Evolutionary conservation across 1,140 invertebrate species (phyloP), one percentile per base, ranked within the genome.

Genomic region (Drosophila prosaltans): DNA sequence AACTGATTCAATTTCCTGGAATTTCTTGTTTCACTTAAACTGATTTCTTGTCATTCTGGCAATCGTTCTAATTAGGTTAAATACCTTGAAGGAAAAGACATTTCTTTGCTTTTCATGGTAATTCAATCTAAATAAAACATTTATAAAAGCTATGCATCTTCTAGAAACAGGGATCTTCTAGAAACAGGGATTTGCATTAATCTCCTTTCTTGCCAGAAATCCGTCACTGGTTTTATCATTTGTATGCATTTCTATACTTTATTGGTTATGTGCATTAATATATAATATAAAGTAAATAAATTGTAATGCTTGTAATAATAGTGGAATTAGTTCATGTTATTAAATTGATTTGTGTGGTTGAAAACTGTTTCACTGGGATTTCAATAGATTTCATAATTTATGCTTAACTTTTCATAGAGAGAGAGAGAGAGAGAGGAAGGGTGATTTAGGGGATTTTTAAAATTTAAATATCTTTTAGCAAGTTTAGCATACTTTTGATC

Each of bases 221-320:
- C 45, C 45, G 45, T 10, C 21, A 26, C 45, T 51, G 45, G 21
- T 10, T 51, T 36, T 51, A 21, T 8, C 21, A 51, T 51, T 51
- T 51, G 21, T 51, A 51, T 51, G 21, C 6, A 24, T 24, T 48
- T 48, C 11, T 48, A 40, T 40, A 40, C 32, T 24, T 43, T 32
- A 28, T 32, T 36, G 40, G 36, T 21, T 61, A 48, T 6, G 7
- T 48, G 45, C 45, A 51, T 51, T 51, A 51, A 51, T 51, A 51
- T 11, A 51, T 51, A 51, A 51, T 51, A 24, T 26, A 51, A 51
- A 51, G 45, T 51, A 51, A 51, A 51, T 51, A 51, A 26, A 51
- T 51, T 51, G 45, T 51, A 51, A 51, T 51, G 45, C 45, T 8
- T 51, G 45, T 51, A 51, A 51, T 51, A 51, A 51, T 51, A 51